Base-by-base conservation (phyloP, 2,888 invertebrate genomes). In the Empis livida region DNA sequence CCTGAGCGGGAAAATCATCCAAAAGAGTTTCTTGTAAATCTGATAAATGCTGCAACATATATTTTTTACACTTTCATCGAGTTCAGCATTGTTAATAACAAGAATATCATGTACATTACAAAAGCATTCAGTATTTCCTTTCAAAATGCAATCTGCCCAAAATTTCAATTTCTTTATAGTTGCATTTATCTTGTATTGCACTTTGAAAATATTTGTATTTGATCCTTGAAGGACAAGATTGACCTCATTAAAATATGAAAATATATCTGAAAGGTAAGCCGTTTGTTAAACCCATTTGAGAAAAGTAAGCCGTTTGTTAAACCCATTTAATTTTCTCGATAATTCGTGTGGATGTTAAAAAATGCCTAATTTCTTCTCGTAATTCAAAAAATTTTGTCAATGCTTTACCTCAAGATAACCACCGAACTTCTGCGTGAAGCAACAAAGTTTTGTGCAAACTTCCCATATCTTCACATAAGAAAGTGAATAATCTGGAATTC, bases 381-480 rank as follows among this genome's bases (percentile, higher is more conserved):
- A 39, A 17, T 6, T 39, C 16, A 17, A 39, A 39, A 16, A 39
- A 17, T 16, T 5, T 15, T 16, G 17, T 17, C 15, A 39, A 17
- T 16, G 16, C 38, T 39, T 39, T 39, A 8, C 43, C 43, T 13
- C 43, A 16, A n/a, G 43, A 43, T 16, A 43, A 17, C 43, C 35
- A 43, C 35, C 43, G 32, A 5, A 43, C 43, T 35, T 43, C 43
- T 13, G 43, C 17, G 20, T 43, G 43, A 35, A 43, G 31, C 20
- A 43, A 43, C 17, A 43, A 35, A 5, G 17, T n/a, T 35, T 15
- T 43, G n/a, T 43, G 43, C 6, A 31, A 10, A 20, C 31, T 32
- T n/a, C 35, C 35, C 32, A 43, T 32, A 17, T 43, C 32, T 32
- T 31, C 31, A 35, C 43, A 43, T 31, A 43, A 20, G 9, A 35